Evolutionary conservation across 2,113 vertebrate genomes (phyloP).

Genomic region (Gadus macrocephalus): DNA sequence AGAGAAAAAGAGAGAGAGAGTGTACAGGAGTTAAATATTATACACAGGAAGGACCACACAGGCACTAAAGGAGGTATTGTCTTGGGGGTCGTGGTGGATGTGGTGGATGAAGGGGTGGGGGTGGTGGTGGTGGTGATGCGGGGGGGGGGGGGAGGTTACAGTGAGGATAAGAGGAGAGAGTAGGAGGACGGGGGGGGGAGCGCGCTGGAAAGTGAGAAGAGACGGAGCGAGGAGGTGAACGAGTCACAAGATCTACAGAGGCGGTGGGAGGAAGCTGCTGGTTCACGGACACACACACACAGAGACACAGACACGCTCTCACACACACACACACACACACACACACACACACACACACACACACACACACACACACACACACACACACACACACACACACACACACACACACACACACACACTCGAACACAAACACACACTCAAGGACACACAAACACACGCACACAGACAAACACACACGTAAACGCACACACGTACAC

Average conservation of each 20-base stretch:
- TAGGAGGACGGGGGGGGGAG: not conserved
- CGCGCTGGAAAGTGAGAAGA: not conserved
- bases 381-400: constrained; percentile 34
- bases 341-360: constrained; percentile 10
- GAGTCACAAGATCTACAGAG: constrained; percentile 1
- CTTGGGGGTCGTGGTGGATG: too few relatives aligned
- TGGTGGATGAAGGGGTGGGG: not conserved
- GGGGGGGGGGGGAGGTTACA: not conserved
- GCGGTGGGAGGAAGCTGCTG: constrained; percentile 3
- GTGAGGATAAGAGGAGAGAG: not conserved
- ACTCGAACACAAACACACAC: not conserved
- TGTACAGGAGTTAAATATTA: not conserved
- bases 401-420: constrained; percentile 8
- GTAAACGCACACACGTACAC: constrained; percentile 25
- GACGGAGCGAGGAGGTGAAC: not conserved
- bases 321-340: constrained; percentile 5
- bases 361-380: constrained; percentile 28
- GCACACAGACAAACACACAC: constrained; percentile 13
- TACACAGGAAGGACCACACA: constrained; percentile 41
- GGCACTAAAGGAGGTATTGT: constrained; percentile 10
- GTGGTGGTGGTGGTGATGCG: not conserved
- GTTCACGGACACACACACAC: not conserved
- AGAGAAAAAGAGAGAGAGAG: constrained; percentile 1
- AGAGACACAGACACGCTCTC: not conserved
- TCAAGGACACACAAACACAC: constrained; percentile 15